Percentiles rank a stretch among this genome's conserved stretches.
Conservation (phyloP, 2,113 vertebrate species). For the Triplophysa rosa region DNA sequence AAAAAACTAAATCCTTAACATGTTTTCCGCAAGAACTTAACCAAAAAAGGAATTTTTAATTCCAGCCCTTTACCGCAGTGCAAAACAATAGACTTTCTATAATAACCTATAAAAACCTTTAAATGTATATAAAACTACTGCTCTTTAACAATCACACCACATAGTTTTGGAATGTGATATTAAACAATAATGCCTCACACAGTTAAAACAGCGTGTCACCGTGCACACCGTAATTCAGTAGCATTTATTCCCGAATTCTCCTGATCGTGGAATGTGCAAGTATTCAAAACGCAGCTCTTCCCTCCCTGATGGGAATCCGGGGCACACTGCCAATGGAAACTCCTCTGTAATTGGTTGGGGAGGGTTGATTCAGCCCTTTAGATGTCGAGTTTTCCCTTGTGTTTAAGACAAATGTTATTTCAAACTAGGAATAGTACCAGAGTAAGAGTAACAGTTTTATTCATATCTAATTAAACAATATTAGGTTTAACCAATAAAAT, state of each 20-base stretch:
- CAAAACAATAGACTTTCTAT: background rate
- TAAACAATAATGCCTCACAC: background rate
- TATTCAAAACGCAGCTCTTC: conserved; percentile 17
- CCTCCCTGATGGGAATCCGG: background rate
- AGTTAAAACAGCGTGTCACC: background rate
- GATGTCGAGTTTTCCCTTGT: background rate
- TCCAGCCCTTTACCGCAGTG: background rate
- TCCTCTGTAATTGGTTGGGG: conserved; percentile 21
- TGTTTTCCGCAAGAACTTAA: background rate
- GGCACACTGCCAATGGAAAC: conserved; percentile 18
- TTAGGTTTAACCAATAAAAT: conserved; percentile 25
- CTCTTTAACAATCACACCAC: background rate
- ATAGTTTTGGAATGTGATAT: background rate
- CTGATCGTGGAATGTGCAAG: conserved; percentile 7
- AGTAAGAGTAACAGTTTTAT: conserved; percentile 4
- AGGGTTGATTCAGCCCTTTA: conserved; percentile 47
- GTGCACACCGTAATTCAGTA: background rate
- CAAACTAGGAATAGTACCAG: conserved; percentile 9
- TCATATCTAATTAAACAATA: conserved; percentile 18
- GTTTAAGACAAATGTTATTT: background rate
- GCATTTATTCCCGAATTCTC: conserved; percentile 9
- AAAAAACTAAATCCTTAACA: background rate
- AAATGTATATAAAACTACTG: background rate
- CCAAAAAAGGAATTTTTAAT: background rate
- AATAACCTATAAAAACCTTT: background rate